Evolutionary conservation across 2,113 vertebrate genomes (phyloP), one percentile per base, ranked within the genome.

Genomic region (Corythornis cristatus): DNA sequence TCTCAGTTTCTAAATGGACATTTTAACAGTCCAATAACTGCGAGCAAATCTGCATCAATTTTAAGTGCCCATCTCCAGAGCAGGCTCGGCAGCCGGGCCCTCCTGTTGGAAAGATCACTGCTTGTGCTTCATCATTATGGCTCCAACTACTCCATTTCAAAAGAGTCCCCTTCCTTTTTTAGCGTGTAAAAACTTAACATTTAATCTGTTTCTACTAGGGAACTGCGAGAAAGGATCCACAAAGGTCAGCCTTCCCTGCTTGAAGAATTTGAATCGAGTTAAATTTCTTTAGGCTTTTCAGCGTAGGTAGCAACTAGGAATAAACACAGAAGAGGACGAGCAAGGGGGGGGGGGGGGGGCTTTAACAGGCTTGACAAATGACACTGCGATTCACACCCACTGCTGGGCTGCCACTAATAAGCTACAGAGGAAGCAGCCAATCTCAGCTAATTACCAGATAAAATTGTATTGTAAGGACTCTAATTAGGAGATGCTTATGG

Each of bases 361-460:
- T 96, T 92, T 81, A 97, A 95, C 96, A 96, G 98, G 96, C 97
- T 97, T 98, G 98, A 98, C 97, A 98, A 98, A 98, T 98, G 98
- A 98, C 97, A 97, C 98, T 73, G 83, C 82, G 98, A 97, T 97
- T 98, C 98, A 98, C 98, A 98, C 98, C 98, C 98, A 98, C 98
- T 97, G 98, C 98, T 98, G 98, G 98, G 98, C 97, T 96, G 97
- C 97, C 95, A 97, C 98, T 98, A 99, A 99, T 98, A 98, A 98
- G 98, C 98, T 98, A 97, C 97, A 98, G 98, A 98, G 98, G 98
- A 98, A 99, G 98, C 98, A 98, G 98, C 98, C 98, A 98, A 98
- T 99, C 98, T 98, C 98, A 97, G 98, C 98, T 99, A 99, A 99
- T 99, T 99, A 99, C 98, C 98, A 98, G 98, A 98, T 98, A 98